Evolutionary conservation across 2,888 invertebrate species (phyloP).

Genomic region (Sepiola atlantica): DNA sequence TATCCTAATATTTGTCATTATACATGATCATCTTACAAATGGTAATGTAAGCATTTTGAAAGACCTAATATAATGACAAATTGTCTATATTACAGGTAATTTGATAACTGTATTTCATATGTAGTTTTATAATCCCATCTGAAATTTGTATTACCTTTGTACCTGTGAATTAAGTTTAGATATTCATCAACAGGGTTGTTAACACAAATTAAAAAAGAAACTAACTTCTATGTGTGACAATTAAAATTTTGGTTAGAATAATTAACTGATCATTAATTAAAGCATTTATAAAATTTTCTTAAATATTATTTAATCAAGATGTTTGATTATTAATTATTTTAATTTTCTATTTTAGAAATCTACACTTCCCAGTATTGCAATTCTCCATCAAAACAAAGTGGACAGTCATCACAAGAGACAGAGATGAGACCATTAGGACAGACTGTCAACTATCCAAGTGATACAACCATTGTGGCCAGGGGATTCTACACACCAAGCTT

Average conservation of each 20-base stretch:
- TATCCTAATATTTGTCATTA: no score
- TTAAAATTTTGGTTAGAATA: not conserved
- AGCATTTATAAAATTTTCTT: not conserved
- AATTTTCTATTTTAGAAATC: not conserved
- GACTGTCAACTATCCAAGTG: slow-evolving; percentile 9
- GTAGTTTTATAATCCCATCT: not conserved
- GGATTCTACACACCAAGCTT: not conserved
- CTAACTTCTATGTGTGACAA: not conserved
- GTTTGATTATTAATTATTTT: not conserved
- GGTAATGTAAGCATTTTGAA: no score
- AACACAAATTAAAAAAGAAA: no score
- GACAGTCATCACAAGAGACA: not conserved
- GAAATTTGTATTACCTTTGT: not conserved
- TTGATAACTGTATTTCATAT: no score
- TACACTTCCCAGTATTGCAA: not conserved
- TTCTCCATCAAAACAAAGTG: not conserved
- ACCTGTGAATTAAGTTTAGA: no score
- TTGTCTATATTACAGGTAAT: no score
- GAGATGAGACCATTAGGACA: not conserved
- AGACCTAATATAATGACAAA: no score
- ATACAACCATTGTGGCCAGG: not conserved
- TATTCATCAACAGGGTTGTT: no score
- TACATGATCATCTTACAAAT: no score
- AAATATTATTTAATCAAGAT: not conserved
- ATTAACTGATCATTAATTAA: not conserved